These are phyloP conservation scores for Heliconius hortense DNA, from an alignment of 2,888 invertebrate species.

Conservation along the genomic window DNA sequence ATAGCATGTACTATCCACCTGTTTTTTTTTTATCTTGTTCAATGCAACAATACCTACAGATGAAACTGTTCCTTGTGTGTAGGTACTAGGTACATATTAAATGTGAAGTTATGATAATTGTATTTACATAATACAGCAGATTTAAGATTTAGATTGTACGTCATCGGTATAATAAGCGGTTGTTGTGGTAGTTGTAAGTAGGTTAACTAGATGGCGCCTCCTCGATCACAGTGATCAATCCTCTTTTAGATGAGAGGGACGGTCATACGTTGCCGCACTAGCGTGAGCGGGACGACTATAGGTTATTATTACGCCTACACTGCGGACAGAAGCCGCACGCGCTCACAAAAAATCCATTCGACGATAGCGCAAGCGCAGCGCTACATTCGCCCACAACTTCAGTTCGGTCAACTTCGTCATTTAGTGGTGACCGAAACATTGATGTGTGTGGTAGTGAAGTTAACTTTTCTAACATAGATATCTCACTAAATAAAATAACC, in stretches of 20 bases:
- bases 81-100: not conserved
- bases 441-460: slow-evolving; percentile 81
- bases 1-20: not conserved
- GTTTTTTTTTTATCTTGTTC: not conserved
- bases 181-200: slow-evolving; percentile 53
- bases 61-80: not conserved
- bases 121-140: slow-evolving; percentile 36
- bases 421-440: slow-evolving; percentile 80
- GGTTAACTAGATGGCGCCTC: slow-evolving; percentile 72
- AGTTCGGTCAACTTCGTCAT: slow-evolving; percentile 78
- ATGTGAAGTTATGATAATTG: slow-evolving; percentile 24
- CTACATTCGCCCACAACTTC: slow-evolving; percentile 81
- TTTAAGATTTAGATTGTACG: slow-evolving; percentile 41
- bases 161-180: slow-evolving; percentile 42
- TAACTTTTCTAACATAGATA: slow-evolving; percentile 79
- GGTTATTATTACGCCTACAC: slow-evolving; percentile 77
- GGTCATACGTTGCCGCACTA: slow-evolving; percentile 30
- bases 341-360: slow-evolving; percentile 75
- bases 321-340: slow-evolving; percentile 75
- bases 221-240: slow-evolving; percentile 48
- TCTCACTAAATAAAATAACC: slow-evolving; percentile 80
- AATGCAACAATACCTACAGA: not conserved
- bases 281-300: slow-evolving; percentile 65
- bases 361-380: slow-evolving; percentile 76
- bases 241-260: slow-evolving; percentile 52